Conservation (phyloP, 2,888 invertebrate genomes). For the Caprella mutica region DNA sequence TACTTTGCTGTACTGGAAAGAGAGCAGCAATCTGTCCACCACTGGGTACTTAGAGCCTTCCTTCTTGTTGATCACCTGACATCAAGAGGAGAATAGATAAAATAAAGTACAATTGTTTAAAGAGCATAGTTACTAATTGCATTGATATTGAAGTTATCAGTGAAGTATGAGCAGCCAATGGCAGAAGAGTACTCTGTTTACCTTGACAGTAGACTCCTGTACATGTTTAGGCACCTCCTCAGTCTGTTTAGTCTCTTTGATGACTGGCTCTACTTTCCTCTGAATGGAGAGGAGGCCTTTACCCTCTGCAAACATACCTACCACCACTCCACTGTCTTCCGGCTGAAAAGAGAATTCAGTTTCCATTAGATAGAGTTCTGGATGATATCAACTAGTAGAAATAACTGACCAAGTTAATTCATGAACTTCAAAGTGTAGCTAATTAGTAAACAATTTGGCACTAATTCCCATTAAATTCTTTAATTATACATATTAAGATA, state of each 20-base stretch:
- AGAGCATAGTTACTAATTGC: too few relatives aligned
- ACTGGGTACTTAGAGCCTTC: not conserved
- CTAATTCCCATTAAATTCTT: not conserved
- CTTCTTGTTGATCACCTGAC: constrained; percentile 4
- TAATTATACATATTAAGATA: not conserved
- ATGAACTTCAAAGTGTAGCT: not conserved
- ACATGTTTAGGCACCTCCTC: not conserved
- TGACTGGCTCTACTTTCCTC: constrained; percentile 13
- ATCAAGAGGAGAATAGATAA: not conserved
- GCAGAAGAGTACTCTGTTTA: not conserved
- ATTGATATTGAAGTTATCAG: too few relatives aligned
- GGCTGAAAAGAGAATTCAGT: constrained; percentile 40
- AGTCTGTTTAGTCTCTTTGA: constrained; percentile 2
- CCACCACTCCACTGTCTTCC: constrained; percentile 70
- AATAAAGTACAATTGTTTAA: too few relatives aligned
- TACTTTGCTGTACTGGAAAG: constrained; percentile 43
- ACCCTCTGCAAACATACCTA: constrained; percentile 54
- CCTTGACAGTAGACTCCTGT: not conserved
- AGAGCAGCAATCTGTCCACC: constrained; percentile 10
- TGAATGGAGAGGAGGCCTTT: constrained; percentile 27
- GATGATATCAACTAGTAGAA: not conserved
- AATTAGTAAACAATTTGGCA: not conserved
- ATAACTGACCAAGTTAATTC: not conserved
- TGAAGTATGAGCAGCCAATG: too few relatives aligned
- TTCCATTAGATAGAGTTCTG: not conserved